Evolutionary conservation across 2,113 vertebrate genomes (phyloP).

Genomic region (Casuarius casuarius): DNA sequence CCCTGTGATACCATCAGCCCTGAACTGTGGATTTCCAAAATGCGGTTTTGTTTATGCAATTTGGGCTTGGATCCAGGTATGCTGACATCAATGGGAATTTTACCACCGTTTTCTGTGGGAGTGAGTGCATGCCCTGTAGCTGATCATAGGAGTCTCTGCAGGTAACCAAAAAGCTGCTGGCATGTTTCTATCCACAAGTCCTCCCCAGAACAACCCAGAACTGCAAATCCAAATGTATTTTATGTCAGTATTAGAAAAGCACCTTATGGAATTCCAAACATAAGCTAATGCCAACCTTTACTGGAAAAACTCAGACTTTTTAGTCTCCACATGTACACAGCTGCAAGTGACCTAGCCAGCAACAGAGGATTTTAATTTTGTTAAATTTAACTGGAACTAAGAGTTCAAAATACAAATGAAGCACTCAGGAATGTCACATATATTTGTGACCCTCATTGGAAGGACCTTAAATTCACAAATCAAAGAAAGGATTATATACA

Average conservation of each 20-base stretch:
- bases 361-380: not conserved
- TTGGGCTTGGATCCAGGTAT: not conserved
- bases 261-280: constrained; percentile 13
- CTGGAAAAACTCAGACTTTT: not conserved
- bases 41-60: not conserved
- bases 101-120: not conserved
- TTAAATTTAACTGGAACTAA: not conserved
- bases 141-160: not conserved
- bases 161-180: constrained; percentile 11
- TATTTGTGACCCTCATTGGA: not conserved
- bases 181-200: not conserved
- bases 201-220: not conserved
- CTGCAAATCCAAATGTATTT: constrained; percentile 1
- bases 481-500: not conserved
- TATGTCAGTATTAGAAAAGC: not conserved
- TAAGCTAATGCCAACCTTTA: not conserved
- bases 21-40: not conserved
- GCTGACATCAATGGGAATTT: not conserved
- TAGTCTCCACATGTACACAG: not conserved
- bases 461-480: not conserved
- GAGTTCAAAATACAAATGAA: not conserved
- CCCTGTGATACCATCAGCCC: not conserved
- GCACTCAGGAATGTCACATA: not conserved
- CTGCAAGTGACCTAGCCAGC: not conserved
- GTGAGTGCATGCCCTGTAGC: not conserved